A percentile compares a stretch with the other conserved stretches of the same genome.
These are phyloP conservation scores for Tromatobia lineatoria DNA, from an alignment of 2,888 invertebrate genomes.

Conservation along the genomic window DNA sequence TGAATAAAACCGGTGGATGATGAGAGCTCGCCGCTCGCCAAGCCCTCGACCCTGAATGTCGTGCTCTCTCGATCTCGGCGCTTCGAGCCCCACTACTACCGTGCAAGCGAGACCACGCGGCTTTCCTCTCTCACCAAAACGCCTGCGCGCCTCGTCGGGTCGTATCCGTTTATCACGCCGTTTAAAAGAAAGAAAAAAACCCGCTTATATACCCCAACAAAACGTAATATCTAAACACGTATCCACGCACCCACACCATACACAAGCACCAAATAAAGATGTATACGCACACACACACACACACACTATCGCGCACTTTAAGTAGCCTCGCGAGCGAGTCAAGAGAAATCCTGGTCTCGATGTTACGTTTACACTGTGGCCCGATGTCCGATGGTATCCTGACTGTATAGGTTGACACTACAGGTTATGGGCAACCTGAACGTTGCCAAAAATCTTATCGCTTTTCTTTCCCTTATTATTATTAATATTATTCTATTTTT, in stretches of 20 bases:
- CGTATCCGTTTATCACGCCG: conserved; percentile 27
- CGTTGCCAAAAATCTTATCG: not conserved
- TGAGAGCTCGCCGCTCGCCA: conserved; percentile 43
- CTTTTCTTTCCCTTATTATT: not conserved
- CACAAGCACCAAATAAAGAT: conserved; percentile 6
- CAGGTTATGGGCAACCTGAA: not conserved
- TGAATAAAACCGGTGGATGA: conserved; percentile 31
- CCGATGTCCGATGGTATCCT: not conserved
- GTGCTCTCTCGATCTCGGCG: conserved; percentile 9
- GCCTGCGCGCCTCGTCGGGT: conserved; percentile 37
- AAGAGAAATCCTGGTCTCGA: not conserved
- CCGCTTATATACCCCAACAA: not conserved
- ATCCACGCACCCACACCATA: conserved; percentile 3
- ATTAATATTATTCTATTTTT: too few relatives aligned
- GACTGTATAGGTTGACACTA: not conserved
- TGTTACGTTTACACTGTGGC: not conserved
- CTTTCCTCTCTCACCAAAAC: conserved; percentile 42
- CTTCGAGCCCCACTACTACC: conserved; percentile 27
- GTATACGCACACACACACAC: not conserved
- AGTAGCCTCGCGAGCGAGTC: not conserved
- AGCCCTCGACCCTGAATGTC: conserved; percentile 66
- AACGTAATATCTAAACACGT: conserved; percentile 1
- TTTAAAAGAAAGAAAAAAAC: not conserved
- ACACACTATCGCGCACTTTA: not conserved
- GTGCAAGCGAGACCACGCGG: conserved; percentile 64